Conservation (phyloP, 2,888 invertebrate species). For the Chironomus riparius region DNA sequence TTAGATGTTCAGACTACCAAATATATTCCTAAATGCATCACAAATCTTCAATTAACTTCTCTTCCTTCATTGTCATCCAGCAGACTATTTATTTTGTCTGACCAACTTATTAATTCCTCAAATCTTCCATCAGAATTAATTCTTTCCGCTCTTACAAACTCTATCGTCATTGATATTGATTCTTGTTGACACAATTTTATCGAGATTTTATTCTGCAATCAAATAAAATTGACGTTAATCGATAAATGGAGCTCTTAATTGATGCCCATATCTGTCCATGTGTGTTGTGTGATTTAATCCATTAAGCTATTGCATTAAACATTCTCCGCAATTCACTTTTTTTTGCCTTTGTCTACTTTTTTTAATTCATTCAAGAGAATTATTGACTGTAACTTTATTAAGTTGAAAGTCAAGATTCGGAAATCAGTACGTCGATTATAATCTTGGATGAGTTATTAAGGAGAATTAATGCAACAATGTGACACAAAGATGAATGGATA, state of each 20-base stretch:
- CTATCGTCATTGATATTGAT: not conserved
- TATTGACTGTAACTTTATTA: too few relatives aligned
- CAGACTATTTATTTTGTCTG: too few relatives aligned
- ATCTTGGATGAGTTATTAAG: not conserved
- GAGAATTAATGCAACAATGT: not conserved
- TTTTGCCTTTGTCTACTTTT: not conserved
- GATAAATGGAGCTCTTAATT: constrained; percentile 10
- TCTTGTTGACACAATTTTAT: constrained; percentile 14
- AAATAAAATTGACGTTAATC: not conserved
- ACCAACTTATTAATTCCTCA: not conserved
- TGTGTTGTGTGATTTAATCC: not conserved
- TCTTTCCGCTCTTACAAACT: not conserved
- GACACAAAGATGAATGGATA: not conserved
- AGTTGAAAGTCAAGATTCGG: not conserved
- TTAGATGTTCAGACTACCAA: too few relatives aligned
- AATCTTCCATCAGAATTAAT: not conserved
- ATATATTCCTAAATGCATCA: too few relatives aligned
- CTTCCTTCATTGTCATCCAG: too few relatives aligned
- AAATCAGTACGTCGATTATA: too few relatives aligned
- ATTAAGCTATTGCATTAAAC: too few relatives aligned
- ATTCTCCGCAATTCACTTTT: not conserved
- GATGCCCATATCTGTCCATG: not conserved
- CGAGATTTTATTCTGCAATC: not conserved
- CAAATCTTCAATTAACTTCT: too few relatives aligned
- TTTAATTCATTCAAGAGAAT: too few relatives aligned